Conservation (phyloP, 53 echinoderm and acorn worm genomes). For the Antedon mediterranea region DNA sequence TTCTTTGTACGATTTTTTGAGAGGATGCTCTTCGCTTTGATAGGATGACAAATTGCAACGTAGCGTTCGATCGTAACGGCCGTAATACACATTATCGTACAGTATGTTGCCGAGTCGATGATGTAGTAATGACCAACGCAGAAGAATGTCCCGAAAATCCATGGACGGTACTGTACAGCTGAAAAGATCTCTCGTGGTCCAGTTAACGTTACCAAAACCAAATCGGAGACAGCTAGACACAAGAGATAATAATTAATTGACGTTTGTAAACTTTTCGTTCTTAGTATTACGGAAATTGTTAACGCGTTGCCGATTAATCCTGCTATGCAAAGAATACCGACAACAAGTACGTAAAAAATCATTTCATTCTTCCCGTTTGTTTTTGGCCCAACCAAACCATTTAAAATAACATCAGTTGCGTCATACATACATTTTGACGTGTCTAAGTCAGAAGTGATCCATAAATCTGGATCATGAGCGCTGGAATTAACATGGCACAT, state of each 20-base stretch:
- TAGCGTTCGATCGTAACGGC: constrained; percentile 51
- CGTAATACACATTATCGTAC: constrained; percentile 55
- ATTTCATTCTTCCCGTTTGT: background rate
- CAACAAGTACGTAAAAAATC: constrained; percentile 52
- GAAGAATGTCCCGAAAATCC: constrained; percentile 64
- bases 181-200: constrained; percentile 73
- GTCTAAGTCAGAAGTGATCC: background rate
- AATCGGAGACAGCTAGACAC: constrained; percentile 78
- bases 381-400: background rate
- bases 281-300: constrained; percentile 68
- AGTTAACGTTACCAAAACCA: constrained; percentile 59
- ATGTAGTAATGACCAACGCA: constrained; percentile 66
- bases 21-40: constrained; percentile 43
- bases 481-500: background rate
- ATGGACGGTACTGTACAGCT: constrained; percentile 63
- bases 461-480: background rate
- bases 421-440: background rate
- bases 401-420: background rate
- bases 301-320: constrained; percentile 77
- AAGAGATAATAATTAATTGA: constrained; percentile 70
- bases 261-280: constrained; percentile 67
- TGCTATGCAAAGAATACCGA: constrained; percentile 31
- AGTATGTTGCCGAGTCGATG: constrained; percentile 80
- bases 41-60: constrained; percentile 55
- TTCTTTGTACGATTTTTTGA: constrained; percentile 53